Percentiles rank a stretch among this genome's conserved stretches.
phyloP scores from a whole-genome alignment of 1,140 invertebrate species.

The Pseudomyrmex cubaensis region DNA sequence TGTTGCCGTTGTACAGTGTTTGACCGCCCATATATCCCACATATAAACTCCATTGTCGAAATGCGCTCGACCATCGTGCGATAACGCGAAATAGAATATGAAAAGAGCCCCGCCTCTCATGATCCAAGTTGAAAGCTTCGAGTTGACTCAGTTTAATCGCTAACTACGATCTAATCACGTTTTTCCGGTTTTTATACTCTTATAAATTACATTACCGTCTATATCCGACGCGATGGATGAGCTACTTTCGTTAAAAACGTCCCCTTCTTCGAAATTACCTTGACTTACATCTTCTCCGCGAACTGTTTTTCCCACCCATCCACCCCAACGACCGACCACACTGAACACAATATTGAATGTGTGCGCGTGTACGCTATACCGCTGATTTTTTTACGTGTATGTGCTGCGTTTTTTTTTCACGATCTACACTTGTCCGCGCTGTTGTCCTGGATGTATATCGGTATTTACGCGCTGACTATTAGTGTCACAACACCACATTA shows the following conservation, averaged over 20 bases:
- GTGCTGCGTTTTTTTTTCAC: slow-evolving; percentile 19
- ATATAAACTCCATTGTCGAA: background rate
- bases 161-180: background rate
- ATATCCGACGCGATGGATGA: slow-evolving; percentile 19
- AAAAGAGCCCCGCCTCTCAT: background rate
- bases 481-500: slow-evolving; percentile 12
- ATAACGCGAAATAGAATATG: background rate
- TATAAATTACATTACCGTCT: background rate
- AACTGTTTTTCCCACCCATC: background rate
- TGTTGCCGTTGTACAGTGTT: slow-evolving; percentile 26
- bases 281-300: slow-evolving; percentile 23
- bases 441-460: slow-evolving; percentile 16
- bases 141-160: background rate
- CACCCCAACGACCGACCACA: background rate
- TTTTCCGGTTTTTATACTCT: slow-evolving; percentile 5
- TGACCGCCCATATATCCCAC: background rate
- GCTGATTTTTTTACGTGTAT: slow-evolving; percentile 26
- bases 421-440: slow-evolving; percentile 48
- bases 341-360: background rate
- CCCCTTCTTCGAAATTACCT: background rate
- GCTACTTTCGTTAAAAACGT: background rate
- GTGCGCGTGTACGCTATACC: slow-evolving; percentile 3
- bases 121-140: too few relatives aligned
- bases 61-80: slow-evolving; percentile 22
- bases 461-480: slow-evolving; percentile 31